phyloP scores from a whole-genome alignment of 1,140 invertebrate genomes.

The Sinonovacula constricta region DNA sequence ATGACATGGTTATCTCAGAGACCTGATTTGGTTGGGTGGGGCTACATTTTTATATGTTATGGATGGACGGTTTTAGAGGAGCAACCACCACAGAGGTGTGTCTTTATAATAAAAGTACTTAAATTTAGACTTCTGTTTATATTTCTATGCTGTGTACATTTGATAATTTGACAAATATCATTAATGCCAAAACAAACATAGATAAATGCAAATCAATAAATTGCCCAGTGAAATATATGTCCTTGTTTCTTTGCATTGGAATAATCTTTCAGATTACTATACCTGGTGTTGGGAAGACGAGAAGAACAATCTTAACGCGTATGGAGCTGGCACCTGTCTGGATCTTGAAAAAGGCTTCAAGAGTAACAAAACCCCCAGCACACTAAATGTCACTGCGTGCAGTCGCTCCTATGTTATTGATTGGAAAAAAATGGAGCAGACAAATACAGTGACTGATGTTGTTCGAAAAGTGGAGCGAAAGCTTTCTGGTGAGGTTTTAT shows the following conservation, averaged over 20 bases:
- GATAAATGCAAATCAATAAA: too few relatives aligned
- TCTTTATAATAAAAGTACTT: background rate
- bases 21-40: too few relatives aligned
- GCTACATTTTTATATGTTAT: too few relatives aligned
- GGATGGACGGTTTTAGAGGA: too few relatives aligned
- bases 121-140: background rate
- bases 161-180: background rate
- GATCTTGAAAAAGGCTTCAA: constrained; percentile 62
- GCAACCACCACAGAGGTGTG: too few relatives aligned
- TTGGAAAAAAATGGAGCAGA: constrained; percentile 65
- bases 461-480: constrained; percentile 60
- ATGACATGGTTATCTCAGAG: too few relatives aligned
- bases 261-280: constrained; percentile 70
- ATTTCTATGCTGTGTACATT: background rate
- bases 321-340: constrained; percentile 46
- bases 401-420: constrained; percentile 62
- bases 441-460: constrained; percentile 63
- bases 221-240: too few relatives aligned
- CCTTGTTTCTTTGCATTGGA: too few relatives aligned
- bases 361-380: constrained; percentile 33
- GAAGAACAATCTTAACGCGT: constrained; percentile 66
- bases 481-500: constrained; percentile 67
- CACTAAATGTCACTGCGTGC: constrained; percentile 39
- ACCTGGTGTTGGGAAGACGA: constrained; percentile 74
- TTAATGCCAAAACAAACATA: too few relatives aligned